These are phyloP conservation scores for Muscidifurax raptorellus DNA, from an alignment of 1,140 invertebrate species.

Conservation along the genomic window DNA sequence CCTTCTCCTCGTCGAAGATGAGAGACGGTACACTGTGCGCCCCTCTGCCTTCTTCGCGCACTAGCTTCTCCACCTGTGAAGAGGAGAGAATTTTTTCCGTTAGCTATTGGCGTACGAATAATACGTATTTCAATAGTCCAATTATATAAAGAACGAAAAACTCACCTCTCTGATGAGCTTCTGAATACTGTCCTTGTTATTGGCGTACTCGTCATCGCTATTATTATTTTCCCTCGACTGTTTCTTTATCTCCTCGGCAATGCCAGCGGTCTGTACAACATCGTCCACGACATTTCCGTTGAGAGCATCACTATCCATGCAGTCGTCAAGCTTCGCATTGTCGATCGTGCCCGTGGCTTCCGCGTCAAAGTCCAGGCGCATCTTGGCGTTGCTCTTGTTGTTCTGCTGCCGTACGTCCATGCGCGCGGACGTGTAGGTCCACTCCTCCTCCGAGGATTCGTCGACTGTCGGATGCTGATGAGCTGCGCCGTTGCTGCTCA, in stretches of 20 bases:
- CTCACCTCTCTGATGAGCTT: slow-evolving; percentile 79
- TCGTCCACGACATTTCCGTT: slow-evolving; percentile 13
- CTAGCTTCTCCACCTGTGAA: slow-evolving; percentile 80
- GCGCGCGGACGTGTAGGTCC: slow-evolving; percentile 80
- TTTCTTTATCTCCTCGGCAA: slow-evolving; percentile 15
- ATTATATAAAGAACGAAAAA: no score
- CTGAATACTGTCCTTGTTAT: slow-evolving; percentile 75
- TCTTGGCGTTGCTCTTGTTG: slow-evolving; percentile 58
- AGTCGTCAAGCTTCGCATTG: slow-evolving; percentile 33
- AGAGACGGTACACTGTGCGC: slow-evolving; percentile 71
- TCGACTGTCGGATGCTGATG: slow-evolving; percentile 64
- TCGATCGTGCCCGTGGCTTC: slow-evolving; percentile 49
- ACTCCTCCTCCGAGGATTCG: slow-evolving; percentile 84
- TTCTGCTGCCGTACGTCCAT: slow-evolving; percentile 50
- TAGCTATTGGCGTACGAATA: not conserved
- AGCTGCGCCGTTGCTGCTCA: slow-evolving; percentile 62
- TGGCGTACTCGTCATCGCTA: slow-evolving; percentile 73
- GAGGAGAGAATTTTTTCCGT: not conserved
- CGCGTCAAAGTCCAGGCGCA: slow-evolving; percentile 66
- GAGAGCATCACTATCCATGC: slow-evolving; percentile 11
- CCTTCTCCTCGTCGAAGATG: slow-evolving; percentile 72
- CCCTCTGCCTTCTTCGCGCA: slow-evolving; percentile 74
- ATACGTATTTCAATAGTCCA: no score
- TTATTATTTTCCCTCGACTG: slow-evolving; percentile 47
- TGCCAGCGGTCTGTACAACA: not conserved